Conservation (phyloP, 2,797 vertebrate species). For the Amblyraja radiata region DNA sequence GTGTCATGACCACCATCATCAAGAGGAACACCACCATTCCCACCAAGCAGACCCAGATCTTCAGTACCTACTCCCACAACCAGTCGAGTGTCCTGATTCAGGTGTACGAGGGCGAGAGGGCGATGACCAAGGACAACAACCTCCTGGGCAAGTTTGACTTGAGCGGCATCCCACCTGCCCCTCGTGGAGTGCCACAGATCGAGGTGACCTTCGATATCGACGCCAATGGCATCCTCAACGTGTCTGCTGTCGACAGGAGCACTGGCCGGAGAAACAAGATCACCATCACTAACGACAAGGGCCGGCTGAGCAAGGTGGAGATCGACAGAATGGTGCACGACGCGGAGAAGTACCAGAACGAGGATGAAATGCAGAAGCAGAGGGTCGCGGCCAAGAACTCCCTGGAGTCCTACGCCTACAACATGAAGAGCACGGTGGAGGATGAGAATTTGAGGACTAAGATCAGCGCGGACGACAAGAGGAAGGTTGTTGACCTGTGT, state of each 20-base stretch:
- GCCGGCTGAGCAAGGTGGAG: constrained; percentile 56
- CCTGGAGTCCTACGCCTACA: constrained; percentile 55
- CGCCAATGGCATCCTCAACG: constrained; percentile 38
- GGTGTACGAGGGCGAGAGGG: constrained; percentile 36
- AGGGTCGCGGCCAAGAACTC: constrained; percentile 54
- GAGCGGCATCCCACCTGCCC: constrained; percentile 28
- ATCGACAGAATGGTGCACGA: constrained; percentile 58
- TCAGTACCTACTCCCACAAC: constrained; percentile 38
- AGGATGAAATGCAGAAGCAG: constrained; percentile 53
- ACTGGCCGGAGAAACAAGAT: constrained; percentile 33
- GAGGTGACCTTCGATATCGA: constrained; percentile 40
- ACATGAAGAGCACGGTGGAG: constrained; percentile 54
- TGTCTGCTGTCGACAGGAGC: constrained; percentile 37
- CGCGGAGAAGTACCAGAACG: constrained; percentile 51
- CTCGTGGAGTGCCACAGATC: constrained; percentile 37
- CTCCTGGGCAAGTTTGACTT: constrained; percentile 39
- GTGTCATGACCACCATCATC: constrained; percentile 39
- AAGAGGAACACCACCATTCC: constrained; percentile 40
- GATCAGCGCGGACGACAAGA: constrained; percentile 52
- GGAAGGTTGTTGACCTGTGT: constrained; percentile 49
- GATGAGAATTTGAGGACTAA: constrained; percentile 54
- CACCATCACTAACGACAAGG: constrained; percentile 42
- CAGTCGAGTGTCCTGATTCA: constrained; percentile 35
- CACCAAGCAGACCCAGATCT: constrained; percentile 38
- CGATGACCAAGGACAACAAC: constrained; percentile 39